Conservation (phyloP, 92 coral and sea anemone genomes). For the Epizoanthus illoricatus region DNA sequence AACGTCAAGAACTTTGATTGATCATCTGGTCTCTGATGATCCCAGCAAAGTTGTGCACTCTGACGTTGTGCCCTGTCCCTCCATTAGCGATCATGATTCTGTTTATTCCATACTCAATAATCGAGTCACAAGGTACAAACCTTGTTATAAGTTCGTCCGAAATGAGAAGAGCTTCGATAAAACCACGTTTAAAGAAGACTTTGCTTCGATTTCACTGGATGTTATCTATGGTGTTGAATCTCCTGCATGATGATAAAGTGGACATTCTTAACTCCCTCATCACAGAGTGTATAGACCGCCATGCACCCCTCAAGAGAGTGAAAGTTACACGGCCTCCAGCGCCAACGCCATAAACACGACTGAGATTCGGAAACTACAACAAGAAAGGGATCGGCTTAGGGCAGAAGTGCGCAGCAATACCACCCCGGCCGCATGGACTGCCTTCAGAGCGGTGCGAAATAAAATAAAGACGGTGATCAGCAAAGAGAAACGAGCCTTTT, state of each 20-base stretch:
- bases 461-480: slow-evolving; percentile 44
- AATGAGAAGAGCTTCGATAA: slow-evolving; percentile 32
- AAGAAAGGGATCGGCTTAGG: slow-evolving; percentile 44
- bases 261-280: slow-evolving; percentile 37
- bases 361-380: slow-evolving; percentile 50
- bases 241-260: slow-evolving; percentile 40
- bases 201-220: slow-evolving; percentile 32
- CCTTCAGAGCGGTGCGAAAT: slow-evolving; percentile 49
- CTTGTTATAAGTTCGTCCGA: slow-evolving; percentile 31
- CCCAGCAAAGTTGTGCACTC: slow-evolving; percentile 1
- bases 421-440: slow-evolving; percentile 37
- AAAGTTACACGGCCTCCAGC: slow-evolving; percentile 78
- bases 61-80: slow-evolving; percentile 11
- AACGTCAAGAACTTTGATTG: slow-evolving; percentile 22
- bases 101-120: slow-evolving; percentile 1
- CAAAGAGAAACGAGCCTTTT: slow-evolving; percentile 45
- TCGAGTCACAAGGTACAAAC: slow-evolving; percentile 5
- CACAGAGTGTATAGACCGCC: slow-evolving; percentile 51
- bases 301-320: slow-evolving; percentile 50
- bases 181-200: slow-evolving; percentile 35
- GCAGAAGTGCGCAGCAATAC: slow-evolving; percentile 1
- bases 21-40: slow-evolving; percentile 15
- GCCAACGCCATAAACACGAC: slow-evolving; percentile 45
- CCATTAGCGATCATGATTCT: not conserved
- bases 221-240: slow-evolving; percentile 44